Evolutionary conservation across 2,113 vertebrate genomes (phyloP).

Genomic region (Tragelaphus imberbis): DNA sequence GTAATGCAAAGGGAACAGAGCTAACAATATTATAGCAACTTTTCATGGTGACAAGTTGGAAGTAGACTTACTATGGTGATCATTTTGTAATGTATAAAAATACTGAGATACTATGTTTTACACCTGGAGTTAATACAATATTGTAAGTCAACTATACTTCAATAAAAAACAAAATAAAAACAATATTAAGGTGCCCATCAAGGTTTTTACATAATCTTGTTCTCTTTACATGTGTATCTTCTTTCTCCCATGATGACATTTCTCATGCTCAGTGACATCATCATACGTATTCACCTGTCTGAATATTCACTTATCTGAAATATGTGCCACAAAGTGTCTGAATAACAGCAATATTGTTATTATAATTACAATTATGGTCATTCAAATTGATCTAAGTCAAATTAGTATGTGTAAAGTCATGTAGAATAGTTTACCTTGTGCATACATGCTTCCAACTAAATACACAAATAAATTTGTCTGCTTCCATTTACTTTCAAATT

Average conservation of each 20-base stretch:
- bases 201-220: neutral
- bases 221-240: neutral
- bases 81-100: neutral
- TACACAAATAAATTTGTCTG: neutral
- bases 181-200: neutral
- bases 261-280: neutral
- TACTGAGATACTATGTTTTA: neutral
- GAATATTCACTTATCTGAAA: neutral
- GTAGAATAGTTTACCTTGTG: neutral
- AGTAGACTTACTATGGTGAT: neutral
- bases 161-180: neutral
- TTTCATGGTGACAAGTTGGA: neutral
- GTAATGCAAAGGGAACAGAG: neutral
- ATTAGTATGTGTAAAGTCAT: neutral
- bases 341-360: neutral
- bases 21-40: neutral
- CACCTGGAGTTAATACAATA: neutral
- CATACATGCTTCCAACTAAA: neutral
- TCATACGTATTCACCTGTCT: neutral
- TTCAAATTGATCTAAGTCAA: conserved; percentile 3
- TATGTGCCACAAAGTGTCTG: neutral
- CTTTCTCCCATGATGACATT: neutral
- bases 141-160: neutral
- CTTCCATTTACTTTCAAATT: conserved; percentile 1
- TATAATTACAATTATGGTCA: neutral